These are phyloP conservation scores for Cheumatopsyche charites DNA, from an alignment of 1,140 invertebrate genomes.

Conservation along the genomic window DNA sequence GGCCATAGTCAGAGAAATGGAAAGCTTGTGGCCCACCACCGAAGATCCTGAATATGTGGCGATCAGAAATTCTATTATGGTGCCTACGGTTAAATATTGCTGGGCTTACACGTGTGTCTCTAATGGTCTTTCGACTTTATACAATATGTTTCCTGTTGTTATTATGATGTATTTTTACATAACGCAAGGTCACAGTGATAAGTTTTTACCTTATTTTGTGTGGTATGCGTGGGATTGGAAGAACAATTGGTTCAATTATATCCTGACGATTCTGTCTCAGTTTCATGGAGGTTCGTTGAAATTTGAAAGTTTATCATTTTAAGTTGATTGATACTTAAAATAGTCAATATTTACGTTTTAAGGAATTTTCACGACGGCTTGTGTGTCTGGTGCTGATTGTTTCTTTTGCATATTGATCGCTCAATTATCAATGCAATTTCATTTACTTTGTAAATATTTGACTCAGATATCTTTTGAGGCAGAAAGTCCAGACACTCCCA, in stretches of 20 bases:
- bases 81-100: constrained; percentile 33
- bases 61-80: constrained; percentile 33
- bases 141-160: constrained; percentile 41
- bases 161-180: constrained; percentile 32
- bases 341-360: too few species aligned
- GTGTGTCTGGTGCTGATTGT: constrained; percentile 19
- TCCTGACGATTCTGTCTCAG: constrained; percentile 35
- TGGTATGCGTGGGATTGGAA: constrained; percentile 42
- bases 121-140: constrained; percentile 39
- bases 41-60: constrained; percentile 6
- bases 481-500: background rate
- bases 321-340: background rate
- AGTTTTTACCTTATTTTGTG: constrained; percentile 40
- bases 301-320: background rate
- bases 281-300: constrained; percentile 34
- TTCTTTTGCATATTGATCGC: constrained; percentile 32
- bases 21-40: constrained; percentile 32
- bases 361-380: constrained; percentile 36
- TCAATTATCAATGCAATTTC: constrained; percentile 20
- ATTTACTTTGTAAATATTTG: constrained; percentile 20
- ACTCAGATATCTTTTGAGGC: background rate
- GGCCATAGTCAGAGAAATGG: constrained; percentile 26
- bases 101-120: constrained; percentile 37
- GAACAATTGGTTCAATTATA: constrained; percentile 22
- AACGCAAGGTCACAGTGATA: constrained; percentile 4